Percentiles rank a stretch among this genome's conserved stretches.
Evolutionary conservation across 1,140 invertebrate genomes (phyloP).

Genomic region (Drosophila ironensis): DNA sequence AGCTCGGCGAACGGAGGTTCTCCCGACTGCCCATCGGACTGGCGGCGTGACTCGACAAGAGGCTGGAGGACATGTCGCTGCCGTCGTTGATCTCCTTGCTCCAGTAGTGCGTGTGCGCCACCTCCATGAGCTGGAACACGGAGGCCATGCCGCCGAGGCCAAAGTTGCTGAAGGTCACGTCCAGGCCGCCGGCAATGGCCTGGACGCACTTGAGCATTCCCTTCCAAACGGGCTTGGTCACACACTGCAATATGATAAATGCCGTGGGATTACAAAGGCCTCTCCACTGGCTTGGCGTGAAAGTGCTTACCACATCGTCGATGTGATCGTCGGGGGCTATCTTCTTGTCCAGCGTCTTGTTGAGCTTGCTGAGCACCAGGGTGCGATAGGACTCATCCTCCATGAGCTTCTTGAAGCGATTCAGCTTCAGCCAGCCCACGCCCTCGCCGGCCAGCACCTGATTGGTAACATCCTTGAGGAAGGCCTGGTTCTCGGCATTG

Average conservation of each 20-base stretch:
- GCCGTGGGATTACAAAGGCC: background rate
- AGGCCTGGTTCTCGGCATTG: slow-evolving; percentile 93
- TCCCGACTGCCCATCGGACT: slow-evolving; percentile 90
- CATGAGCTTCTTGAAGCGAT: slow-evolving; percentile 97
- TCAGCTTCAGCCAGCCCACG: slow-evolving; percentile 97
- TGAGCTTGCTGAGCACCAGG: slow-evolving; percentile 96
- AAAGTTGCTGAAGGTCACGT: slow-evolving; percentile 95
- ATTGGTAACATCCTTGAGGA: slow-evolving; percentile 93
- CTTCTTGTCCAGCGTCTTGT: slow-evolving; percentile 96
- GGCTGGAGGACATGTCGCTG: slow-evolving; percentile 82
- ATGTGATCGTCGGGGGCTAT: slow-evolving; percentile 97
- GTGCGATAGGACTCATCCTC: slow-evolving; percentile 99
- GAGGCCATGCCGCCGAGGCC: slow-evolving; percentile 98
- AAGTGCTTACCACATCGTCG: slow-evolving; percentile 93
- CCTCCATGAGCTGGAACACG: slow-evolving; percentile 97
- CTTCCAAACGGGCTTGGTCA: slow-evolving; percentile 95
- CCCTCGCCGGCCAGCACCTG: slow-evolving; percentile 97
- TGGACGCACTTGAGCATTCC: slow-evolving; percentile 97
- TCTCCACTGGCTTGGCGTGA: too few species aligned
- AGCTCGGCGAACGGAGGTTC: slow-evolving; percentile 86
- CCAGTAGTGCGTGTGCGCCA: slow-evolving; percentile 99
- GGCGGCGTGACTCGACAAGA: slow-evolving; percentile 82
- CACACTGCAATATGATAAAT: slow-evolving; percentile 85
- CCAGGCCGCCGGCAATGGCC: slow-evolving; percentile 94
- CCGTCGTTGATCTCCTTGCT: slow-evolving; percentile 90